A percentile compares a stretch with the other conserved stretches of the same genome.
Conservation (phyloP, 2,888 invertebrate genomes). For the Melanostoma mellinum region DNA sequence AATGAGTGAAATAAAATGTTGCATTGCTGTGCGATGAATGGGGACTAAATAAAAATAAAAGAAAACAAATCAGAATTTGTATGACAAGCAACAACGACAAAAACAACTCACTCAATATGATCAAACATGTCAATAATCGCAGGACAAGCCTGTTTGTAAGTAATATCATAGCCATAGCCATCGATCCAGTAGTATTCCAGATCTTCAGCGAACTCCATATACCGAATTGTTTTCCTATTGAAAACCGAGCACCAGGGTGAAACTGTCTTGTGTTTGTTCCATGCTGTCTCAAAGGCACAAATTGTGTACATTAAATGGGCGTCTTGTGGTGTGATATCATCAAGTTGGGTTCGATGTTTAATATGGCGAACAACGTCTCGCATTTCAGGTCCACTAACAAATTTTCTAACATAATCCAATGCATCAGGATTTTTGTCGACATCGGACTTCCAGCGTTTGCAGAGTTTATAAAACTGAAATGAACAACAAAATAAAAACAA, state of each 20-base stretch:
- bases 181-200: constrained; percentile 91
- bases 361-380: constrained; percentile 82
- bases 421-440: constrained; percentile 87
- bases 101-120: constrained; percentile 85
- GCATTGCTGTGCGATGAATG: constrained; percentile 81
- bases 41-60: constrained; percentile 73
- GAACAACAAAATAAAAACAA: constrained; percentile 26
- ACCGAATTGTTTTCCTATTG: constrained; percentile 84
- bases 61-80: not conserved
- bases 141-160: constrained; percentile 89
- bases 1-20: constrained; percentile 90
- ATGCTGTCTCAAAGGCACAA: constrained; percentile 93
- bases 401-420: constrained; percentile 84
- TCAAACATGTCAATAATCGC: constrained; percentile 88
- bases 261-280: constrained; percentile 83
- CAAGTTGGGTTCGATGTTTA: constrained; percentile 84
- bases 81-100: not conserved
- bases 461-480: constrained; percentile 90
- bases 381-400: constrained; percentile 84
- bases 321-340: constrained; percentile 85
- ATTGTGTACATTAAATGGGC: constrained; percentile 87
- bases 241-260: constrained; percentile 93
- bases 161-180: constrained; percentile 90
- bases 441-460: constrained; percentile 87
- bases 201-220: constrained; percentile 89